Evolutionary conservation across 2,888 invertebrate species (phyloP), one percentile per base, ranked within the genome.

Genomic region (Macrosoma leucophasiata): DNA sequence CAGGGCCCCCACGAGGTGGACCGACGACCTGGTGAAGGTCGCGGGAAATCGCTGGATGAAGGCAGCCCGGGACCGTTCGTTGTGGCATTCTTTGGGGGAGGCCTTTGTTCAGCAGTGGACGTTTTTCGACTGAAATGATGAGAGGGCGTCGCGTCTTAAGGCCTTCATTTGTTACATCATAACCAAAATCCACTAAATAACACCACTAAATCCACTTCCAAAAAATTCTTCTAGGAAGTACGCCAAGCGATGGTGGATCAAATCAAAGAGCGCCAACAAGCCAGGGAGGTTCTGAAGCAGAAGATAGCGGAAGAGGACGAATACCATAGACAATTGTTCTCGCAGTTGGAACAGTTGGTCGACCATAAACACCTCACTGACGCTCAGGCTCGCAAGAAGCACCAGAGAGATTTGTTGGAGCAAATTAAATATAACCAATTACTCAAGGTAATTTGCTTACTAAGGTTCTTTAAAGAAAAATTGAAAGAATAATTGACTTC

Each of bases 371-470:
- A 64, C 3, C 13, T 61, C 1, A 58, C 58, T 0, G 69, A 77
- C 4, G 68, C 66, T 0, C 58, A 64, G 29, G 43, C 31, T 0
- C 55, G 61, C 45, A 75, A 69, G 43, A 25, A 50, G 2, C 59
- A 71, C 13, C 74, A 77, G 43, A 34, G 39, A 2, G 48, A 74
- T 2, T 29, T 81, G 18, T 6, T 63, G 3, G 46, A 67, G 0
- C 81, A 81, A 50, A 78, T 78, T 0, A 65, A 70, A 14, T 79
- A 81, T 28, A 79, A 69, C 27, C 65, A 67, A n/a, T 32, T 65
- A n/a, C 50, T 82, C 19, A 78, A 79, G 69, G 81, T 78, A 33
- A 21, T 3, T 12, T 2, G 11, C 13, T 22, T 2, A 2, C 12
- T 2, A 10, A 12, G 1, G n/a, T n/a, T 4, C 2, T 17, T 17